Base-by-base conservation (phyloP, 2,113 vertebrate genomes). In the Ahaetulla prasina region DNA sequence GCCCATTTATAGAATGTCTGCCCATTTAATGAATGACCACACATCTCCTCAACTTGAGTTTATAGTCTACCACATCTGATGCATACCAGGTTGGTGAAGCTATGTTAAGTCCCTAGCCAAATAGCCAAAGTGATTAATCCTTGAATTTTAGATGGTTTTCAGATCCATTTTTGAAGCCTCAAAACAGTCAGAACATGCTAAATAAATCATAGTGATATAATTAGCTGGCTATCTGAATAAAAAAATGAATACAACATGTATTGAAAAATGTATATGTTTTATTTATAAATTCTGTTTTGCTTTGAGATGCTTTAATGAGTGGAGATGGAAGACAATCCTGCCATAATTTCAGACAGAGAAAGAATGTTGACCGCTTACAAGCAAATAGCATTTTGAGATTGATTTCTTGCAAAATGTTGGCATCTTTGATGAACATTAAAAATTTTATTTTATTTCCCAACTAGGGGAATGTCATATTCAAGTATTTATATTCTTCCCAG, bases 371-470 rank as follows among this genome's bases (percentile, higher is more conserved):
- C 92, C 45, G 35, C 50, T 94, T 94, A 23, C 3, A 90, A 95
- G 90, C 57, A 92, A 93, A 86, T 80, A 89, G 85, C 89, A 93
- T 85, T 35, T 86, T 92, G 53, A 90, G 23, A 55, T 10, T 89
- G 93, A 90, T 93, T 92, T 12, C 92, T 87, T 68, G 49, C 0
- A 0, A 54, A 68, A 87, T 57, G 50, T 16, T 3, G 92, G 22
- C 53, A 12, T 91, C 89, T 95, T 16, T 74, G 90, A 92, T 50
- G 43, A 54, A 7, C 53, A 85, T 92, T 94, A 68, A 60, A n/a
- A 84, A 80, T 27, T 93, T 22, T 63, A 14, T 74, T 94, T 91
- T 93, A 84, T 95, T 96, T 96, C 94, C 53, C 92, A 91, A 94
- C 95, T 39, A 7, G 88, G 14, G 87, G 12, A 89, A 93, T 74